Percentiles rank a stretch among this genome's conserved stretches.
phyloP scores from a whole-genome alignment of 2,888 invertebrate species.

The Petrolisthes manimaculis region DNA sequence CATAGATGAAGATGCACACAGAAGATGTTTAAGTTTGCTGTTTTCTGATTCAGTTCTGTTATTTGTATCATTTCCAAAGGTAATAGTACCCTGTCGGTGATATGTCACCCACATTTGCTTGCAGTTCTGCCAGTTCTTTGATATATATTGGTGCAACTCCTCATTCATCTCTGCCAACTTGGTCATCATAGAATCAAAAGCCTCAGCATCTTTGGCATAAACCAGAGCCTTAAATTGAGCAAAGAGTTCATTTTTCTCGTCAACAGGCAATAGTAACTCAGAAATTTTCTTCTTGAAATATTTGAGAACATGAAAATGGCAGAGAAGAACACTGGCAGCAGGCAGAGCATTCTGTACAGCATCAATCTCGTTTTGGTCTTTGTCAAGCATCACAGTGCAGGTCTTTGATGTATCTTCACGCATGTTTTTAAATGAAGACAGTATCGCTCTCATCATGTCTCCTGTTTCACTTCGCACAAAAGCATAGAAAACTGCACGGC shows the following conservation, averaged over 20 bases:
- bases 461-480: no score
- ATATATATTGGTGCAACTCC: not conserved
- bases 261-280: not conserved
- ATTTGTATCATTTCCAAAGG: constrained; percentile 12
- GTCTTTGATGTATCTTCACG: no score
- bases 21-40: constrained; percentile 13
- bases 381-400: no score
- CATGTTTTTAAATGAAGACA: no score
- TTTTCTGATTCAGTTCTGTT: constrained; percentile 7
- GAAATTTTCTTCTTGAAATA: not conserved
- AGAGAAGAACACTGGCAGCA: not conserved
- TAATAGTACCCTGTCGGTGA: not conserved
- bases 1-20: not conserved
- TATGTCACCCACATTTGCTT: not conserved
- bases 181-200: not conserved
- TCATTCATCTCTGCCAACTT: not conserved
- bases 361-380: no score
- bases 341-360: not conserved
- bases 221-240: not conserved
- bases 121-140: not conserved
- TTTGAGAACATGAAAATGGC: not conserved
- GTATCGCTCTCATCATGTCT: no score
- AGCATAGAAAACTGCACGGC: no score
- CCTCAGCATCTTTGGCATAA: not conserved
- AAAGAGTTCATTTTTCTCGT: not conserved